These are phyloP conservation scores for Telmatochromis sp. DNA, from an alignment of 2,113 vertebrate species.

Conservation along the genomic window DNA sequence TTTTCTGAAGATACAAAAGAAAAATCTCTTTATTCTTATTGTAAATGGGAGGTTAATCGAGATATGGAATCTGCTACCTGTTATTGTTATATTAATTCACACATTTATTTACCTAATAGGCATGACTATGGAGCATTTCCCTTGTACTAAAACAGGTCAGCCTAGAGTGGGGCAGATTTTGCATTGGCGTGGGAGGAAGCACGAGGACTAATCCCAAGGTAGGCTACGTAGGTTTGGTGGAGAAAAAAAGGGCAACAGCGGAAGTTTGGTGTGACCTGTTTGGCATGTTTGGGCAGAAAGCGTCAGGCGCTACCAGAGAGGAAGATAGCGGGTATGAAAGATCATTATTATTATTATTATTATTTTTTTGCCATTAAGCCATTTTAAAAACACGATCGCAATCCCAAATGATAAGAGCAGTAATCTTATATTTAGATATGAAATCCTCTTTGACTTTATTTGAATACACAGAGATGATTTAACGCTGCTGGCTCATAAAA, in stretches of 20 bases:
- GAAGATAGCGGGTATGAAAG: background rate
- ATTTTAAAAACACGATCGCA: background rate
- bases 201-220: background rate
- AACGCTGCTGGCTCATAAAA: background rate
- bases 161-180: background rate
- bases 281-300: background rate
- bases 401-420: background rate
- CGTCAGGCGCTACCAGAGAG: background rate
- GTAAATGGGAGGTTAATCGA: background rate
- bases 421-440: background rate
- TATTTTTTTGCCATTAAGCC: background rate
- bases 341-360: background rate
- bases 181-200: background rate
- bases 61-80: background rate
- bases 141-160: background rate
- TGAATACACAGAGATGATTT: background rate
- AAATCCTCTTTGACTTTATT: background rate
- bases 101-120: background rate
- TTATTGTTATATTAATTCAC: background rate
- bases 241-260: background rate
- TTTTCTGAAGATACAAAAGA: background rate
- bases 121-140: background rate
- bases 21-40: background rate
- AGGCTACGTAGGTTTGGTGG: background rate
- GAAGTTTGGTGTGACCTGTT: background rate